A percentile compares a stretch with the other conserved stretches of the same genome.
Evolutionary conservation across 53 echinoderm and acorn worm species (phyloP).

Genomic region (Apostichopus leukothele): DNA sequence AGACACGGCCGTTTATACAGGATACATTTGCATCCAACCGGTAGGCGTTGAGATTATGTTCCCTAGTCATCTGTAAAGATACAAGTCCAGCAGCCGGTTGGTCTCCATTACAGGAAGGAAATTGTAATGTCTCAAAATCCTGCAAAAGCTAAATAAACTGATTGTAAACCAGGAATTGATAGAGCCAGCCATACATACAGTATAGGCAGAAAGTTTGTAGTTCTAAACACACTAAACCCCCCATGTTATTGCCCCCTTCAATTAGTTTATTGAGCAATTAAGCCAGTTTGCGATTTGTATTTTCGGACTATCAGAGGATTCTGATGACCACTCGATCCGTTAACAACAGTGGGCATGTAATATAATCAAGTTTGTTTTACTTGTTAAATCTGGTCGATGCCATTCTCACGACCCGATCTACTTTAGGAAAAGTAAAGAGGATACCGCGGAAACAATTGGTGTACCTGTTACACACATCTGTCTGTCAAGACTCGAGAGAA

Average conservation of each 20-base stretch:
- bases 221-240: no score
- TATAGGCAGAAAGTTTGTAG: no score
- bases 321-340: not conserved
- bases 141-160: not conserved
- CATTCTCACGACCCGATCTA: no score
- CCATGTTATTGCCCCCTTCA: not conserved
- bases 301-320: not conserved
- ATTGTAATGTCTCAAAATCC: not conserved
- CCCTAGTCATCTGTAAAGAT: not conserved
- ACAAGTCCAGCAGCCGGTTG: not conserved
- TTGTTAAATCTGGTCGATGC: no score
- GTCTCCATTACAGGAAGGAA: conserved; percentile 9
- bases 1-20: not conserved
- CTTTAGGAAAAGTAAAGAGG: no score
- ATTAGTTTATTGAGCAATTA: not conserved
- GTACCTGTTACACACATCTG: no score
- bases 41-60: not conserved
- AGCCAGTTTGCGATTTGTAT: not conserved
- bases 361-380: no score
- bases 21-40: not conserved
- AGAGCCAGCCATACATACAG: no score
- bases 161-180: no score
- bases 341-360: not conserved
- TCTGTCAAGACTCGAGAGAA: no score
- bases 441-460: no score